These are phyloP conservation scores for Macrobrachium rosenbergii DNA, from an alignment of 1,140 invertebrate species.

Conservation along the genomic window DNA sequence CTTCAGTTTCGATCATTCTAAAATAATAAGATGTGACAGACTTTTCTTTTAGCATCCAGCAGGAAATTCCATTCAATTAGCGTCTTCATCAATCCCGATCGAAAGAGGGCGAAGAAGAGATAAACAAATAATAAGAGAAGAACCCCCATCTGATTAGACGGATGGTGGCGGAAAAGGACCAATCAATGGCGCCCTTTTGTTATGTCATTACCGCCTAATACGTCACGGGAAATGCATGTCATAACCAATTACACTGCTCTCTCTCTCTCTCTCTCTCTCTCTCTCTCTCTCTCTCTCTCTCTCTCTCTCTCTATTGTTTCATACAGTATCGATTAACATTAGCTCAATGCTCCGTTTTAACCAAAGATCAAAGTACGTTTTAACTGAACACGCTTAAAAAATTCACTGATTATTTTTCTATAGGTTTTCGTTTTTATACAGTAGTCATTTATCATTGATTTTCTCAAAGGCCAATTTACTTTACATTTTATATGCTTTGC, in stretches of 20 bases:
- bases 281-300: constrained; percentile 1
- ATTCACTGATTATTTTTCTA: no score
- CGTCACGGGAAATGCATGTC: neutral
- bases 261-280: neutral
- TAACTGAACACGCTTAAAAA: no score
- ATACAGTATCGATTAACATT: no score
- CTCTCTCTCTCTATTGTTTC: constrained; percentile 9
- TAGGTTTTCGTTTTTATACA: no score
- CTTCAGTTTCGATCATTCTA: neutral
- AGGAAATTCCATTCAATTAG: no score
- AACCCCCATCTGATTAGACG: neutral
- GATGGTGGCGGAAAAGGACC: constrained; percentile 15
- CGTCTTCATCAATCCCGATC: no score
- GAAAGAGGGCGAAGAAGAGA: no score
- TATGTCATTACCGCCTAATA: constrained; percentile 18
- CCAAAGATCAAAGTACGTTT: no score
- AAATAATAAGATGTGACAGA: neutral
- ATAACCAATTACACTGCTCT: constrained; percentile 5
- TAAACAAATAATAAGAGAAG: neutral
- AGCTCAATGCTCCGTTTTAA: neutral
- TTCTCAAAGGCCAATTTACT: no score
- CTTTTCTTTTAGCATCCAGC: no score
- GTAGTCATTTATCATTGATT: no score
- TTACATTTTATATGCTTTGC: no score
- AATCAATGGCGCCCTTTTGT: constrained; percentile 8